Evolutionary conservation across 1,140 invertebrate genomes (phyloP).

Genomic region (Leptinotarsa undecemlineata): DNA sequence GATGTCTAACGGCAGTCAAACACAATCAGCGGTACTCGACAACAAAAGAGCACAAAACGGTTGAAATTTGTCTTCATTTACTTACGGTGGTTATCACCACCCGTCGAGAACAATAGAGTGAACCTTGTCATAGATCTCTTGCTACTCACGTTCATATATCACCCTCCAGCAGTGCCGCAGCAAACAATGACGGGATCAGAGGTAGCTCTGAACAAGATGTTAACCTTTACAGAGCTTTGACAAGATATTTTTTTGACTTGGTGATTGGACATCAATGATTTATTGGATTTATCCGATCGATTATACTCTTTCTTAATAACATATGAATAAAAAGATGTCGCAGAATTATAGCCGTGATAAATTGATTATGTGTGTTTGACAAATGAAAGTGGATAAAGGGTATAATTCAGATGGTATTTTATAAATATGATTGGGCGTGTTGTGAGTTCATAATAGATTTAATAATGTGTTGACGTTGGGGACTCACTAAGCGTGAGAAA

Average conservation of each 20-base stretch:
- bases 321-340: constrained; percentile 8
- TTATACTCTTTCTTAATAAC: not conserved
- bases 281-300: constrained; percentile 9
- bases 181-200: constrained; percentile 30
- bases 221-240: constrained; percentile 35
- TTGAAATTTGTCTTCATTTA: constrained; percentile 42
- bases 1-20: constrained; percentile 23
- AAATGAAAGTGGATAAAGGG: not conserved
- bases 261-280: constrained; percentile 28
- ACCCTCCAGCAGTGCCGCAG: constrained; percentile 27
- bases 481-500: not conserved
- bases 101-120: constrained; percentile 37
- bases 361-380: not conserved
- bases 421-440: not conserved
- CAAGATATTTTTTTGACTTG: constrained; percentile 31
- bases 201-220: constrained; percentile 34
- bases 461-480: not conserved
- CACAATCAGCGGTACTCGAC: constrained; percentile 32
- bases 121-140: constrained; percentile 36
- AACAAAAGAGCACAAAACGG: constrained; percentile 22
- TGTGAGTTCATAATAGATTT: not conserved
- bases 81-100: constrained; percentile 35
- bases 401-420: not conserved
- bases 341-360: not conserved
- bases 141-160: constrained; percentile 41